Percentiles rank a stretch among this genome's conserved stretches.
Evolutionary conservation across 2,888 invertebrate species (phyloP).

Genomic region (Andrena trimmerana): DNA sequence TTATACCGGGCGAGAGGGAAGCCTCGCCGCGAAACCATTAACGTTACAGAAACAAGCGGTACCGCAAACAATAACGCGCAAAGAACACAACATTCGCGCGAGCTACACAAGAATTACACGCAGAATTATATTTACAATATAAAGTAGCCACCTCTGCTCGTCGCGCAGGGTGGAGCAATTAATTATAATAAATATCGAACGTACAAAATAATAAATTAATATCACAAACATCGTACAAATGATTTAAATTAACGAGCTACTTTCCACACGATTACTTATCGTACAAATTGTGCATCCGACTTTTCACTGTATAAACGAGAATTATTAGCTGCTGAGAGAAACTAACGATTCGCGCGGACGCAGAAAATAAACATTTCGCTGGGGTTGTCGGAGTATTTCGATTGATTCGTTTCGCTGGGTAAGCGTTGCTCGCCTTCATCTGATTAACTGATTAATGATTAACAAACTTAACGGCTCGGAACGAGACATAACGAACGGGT

Average conservation of each 20-base stretch:
- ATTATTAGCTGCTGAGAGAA: constrained; percentile 25
- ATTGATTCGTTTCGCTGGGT: constrained; percentile 28
- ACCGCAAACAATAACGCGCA: constrained; percentile 19
- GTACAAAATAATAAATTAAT: constrained; percentile 56
- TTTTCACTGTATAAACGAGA: constrained; percentile 39
- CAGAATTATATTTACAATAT: constrained; percentile 31
- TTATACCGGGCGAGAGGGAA: constrained; percentile 6
- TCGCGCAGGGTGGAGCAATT: constrained; percentile 34
- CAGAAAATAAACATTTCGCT: constrained; percentile 16
- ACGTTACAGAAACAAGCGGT: constrained; percentile 17
- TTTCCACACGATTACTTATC: constrained; percentile 32
- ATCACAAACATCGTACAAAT: constrained; percentile 51
- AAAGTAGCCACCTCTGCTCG: constrained; percentile 26
- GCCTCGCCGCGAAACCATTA: not conserved
- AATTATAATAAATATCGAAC: constrained; percentile 46
- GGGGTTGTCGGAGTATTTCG: constrained; percentile 22
- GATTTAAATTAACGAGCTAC: constrained; percentile 36
- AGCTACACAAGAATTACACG: constrained; percentile 21
- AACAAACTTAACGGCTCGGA: not conserved
- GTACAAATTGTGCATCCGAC: constrained; percentile 60
- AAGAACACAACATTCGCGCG: constrained; percentile 22
- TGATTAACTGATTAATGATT: constrained; percentile 15
- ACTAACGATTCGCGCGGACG: constrained; percentile 40
- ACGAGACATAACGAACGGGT: not conserved
- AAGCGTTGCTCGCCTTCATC: constrained; percentile 23